Evolutionary conservation across 1,140 invertebrate genomes (phyloP).

Genomic region (Camponotus floridanus): DNA sequence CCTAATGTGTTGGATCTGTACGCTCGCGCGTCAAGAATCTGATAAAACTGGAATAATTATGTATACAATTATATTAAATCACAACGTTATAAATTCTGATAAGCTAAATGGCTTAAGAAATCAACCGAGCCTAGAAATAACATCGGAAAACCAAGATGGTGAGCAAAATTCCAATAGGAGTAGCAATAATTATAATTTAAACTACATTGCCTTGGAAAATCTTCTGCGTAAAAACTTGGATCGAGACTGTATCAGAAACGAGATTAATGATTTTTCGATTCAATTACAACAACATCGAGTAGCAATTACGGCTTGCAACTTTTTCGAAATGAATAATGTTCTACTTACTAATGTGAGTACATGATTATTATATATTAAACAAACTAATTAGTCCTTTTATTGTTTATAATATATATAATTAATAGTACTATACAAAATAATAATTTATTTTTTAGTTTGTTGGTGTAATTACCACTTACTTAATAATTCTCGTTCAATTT

Average conservation of each 20-base stretch:
- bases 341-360: conserved; percentile 74
- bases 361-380: neutral
- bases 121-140: conserved; percentile 12
- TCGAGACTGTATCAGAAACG: conserved; percentile 67
- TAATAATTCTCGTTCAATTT: conserved; percentile 80
- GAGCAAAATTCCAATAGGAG: conserved; percentile 50
- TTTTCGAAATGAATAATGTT: conserved; percentile 78
- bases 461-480: conserved; percentile 77
- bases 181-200: conserved; percentile 4
- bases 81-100: neutral
- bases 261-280: conserved; percentile 76
- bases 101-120: neutral
- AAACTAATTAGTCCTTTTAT: neutral
- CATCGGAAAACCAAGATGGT: neutral
- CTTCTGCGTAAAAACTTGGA: conserved; percentile 60
- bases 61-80: conserved; percentile 66
- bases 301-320: conserved; percentile 73
- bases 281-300: conserved; percentile 72
- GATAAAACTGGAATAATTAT: conserved; percentile 69
- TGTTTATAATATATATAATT: neutral
- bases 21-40: conserved; percentile 68
- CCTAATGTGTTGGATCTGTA: conserved; percentile 74
- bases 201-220: conserved; percentile 53
- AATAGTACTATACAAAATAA: neutral
- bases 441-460: conserved; percentile 74